Evolutionary conservation across 2,888 invertebrate species (phyloP), one percentile per base, ranked within the genome.

Genomic region (Epinotia brunnichana): DNA sequence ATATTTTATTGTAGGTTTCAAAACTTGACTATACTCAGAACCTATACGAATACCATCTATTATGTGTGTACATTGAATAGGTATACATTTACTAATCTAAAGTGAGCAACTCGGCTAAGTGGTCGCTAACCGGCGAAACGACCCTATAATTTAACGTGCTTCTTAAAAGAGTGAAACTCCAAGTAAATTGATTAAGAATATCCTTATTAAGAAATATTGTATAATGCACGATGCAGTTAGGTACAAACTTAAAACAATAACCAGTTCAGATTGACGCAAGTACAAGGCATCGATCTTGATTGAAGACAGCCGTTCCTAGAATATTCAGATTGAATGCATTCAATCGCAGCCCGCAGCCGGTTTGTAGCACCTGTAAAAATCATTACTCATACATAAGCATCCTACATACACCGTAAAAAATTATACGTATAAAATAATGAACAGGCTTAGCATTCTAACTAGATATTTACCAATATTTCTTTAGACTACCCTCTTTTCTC

Each of bases 231-330:
- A 57, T 19, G 44, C 35, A 44, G 13, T 41, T 11, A 54, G n/a
- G 5, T 57, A 48, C 24, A 44, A 48, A 66, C 67, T 74, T 74
- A 59, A 61, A 69, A 74, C 75, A 76, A 74, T 69, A 62, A 73
- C 48, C 74, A 73, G 68, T 73, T 73, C 69, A 75, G 74, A 73
- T 73, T 75, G 70, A 72, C 67, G 68, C 61, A 69, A 54, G 67
- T 75, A 70, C 75, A 44, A 64, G 69, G 74, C 75, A 76, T 70
- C 74, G 71, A 74, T 75, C 73, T 68, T 74, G 73, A 74, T 74
- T 71, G 73, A 73, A 44, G 5, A 13, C 44, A 71, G 71, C 64
- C 72, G 74, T 74, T 72, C 71, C 68, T 67, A 56, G 68, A 59
- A 57, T 72, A 68, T 74, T 76, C 71, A 74, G 64, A 67, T 51